Base-by-base conservation (phyloP, 1,140 invertebrate genomes). In the Bathynomus jamesi region DNA sequence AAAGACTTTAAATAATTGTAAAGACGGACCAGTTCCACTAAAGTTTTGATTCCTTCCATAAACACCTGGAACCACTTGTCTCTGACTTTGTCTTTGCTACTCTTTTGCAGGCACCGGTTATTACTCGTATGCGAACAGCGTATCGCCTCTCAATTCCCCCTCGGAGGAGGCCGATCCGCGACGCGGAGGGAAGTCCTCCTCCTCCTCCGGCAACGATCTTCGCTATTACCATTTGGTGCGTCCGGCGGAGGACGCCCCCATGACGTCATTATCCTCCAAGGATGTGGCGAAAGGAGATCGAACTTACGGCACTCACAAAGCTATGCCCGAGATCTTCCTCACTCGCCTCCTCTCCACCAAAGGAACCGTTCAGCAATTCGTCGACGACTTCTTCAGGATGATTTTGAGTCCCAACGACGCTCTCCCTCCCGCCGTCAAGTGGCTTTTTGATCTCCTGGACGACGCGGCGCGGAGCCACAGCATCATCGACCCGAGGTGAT, bases 301-400 rank as follows among this genome's bases (percentile, higher is more conserved):
- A 84, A 61, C 73, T 68, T 91, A 94, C 80, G 86, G 91, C 64
- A 90, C 89, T 24, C 92, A 94, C 80, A 95, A 94, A 87, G 92
- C 92, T 7, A 96, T 97, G 77, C 94, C 95, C 1, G 95, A 98
- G 84, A 96, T 97, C 81, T 97, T 95, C 82, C 85, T 97, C 65
- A 97, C 95, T 5, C 85, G 95, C 76, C 83, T 97, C 17, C 82
- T 98, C 0, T 96, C 95, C 28, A 96, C 94, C 0, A 96, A 96
- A 83, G 95, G 95, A 24, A 97, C 94, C 7, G 90, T 98, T 64
- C 94, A 97, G 81, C 96, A 97, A 81, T 98, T 96, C 83, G 93
- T 98, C 11, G 94, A 96, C 80, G 94, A 96, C 82, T 96, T 98
- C 81, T 91, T 96, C 79, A 87, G 88, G 65, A 95, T 92, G 4